Evolutionary conservation across 2,113 vertebrate species (phyloP).

Genomic region (Otus sunia): DNA sequence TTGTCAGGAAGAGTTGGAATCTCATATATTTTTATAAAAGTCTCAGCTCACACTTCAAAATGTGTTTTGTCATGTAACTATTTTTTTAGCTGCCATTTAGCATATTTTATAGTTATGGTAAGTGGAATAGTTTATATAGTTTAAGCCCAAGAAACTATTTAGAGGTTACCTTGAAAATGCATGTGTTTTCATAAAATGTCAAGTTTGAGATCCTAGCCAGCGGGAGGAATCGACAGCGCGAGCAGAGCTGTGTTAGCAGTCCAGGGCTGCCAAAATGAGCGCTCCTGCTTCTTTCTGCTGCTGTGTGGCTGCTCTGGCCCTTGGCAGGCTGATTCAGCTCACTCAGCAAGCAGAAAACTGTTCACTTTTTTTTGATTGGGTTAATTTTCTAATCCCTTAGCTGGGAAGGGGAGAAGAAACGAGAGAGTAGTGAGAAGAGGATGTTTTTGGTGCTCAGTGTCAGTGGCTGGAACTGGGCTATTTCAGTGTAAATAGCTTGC

Average conservation of each 20-base stretch:
- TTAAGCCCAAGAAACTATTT: background rate
- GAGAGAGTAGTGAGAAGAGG: background rate
- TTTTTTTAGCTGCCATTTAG: background rate
- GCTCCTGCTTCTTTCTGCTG: background rate
- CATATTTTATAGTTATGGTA: background rate
- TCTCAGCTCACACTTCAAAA: background rate
- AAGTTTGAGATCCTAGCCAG: background rate
- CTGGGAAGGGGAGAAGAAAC: background rate
- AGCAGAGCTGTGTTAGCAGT: background rate
- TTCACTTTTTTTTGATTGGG: background rate
- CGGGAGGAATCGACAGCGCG: background rate
- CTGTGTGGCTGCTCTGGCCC: background rate
- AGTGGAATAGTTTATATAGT: background rate
- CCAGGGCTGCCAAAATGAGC: background rate
- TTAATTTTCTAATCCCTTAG: background rate
- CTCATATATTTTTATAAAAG: background rate
- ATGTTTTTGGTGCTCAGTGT: background rate
- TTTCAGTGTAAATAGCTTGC: background rate
- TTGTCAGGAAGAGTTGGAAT: background rate
- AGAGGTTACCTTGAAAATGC: background rate
- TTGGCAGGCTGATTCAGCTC: background rate
- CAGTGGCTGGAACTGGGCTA: background rate
- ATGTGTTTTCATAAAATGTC: background rate
- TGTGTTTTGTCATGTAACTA: background rate
- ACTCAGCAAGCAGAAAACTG: background rate